Base-by-base conservation (phyloP, 1,140 invertebrate genomes). In the Drosophila nikananu region DNA sequence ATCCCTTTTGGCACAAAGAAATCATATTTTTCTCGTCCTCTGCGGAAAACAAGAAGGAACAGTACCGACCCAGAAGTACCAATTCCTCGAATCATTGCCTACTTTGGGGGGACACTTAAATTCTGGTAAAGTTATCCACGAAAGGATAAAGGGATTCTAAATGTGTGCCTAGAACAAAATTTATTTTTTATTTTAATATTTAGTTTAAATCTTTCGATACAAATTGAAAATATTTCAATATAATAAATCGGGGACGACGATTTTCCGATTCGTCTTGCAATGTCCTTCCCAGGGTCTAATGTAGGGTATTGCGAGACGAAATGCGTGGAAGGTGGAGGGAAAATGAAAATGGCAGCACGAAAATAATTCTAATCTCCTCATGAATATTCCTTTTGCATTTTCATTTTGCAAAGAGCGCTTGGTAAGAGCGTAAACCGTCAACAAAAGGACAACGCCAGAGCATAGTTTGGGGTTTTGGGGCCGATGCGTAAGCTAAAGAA, bases 341-440 rank as follows among this genome's bases (percentile, higher is more conserved):
- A 84, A 91, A 87, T 80, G 83, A 91, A 91, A 91, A 91, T 89
- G 90, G 91, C 83, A 91, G 90, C 65, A 86, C 73, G 81, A 87
- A 92, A 91, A 92, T 89, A 92, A 92, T 92, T 92, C 86, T 91
- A 92, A 92, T 92, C 91, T 92, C 65, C 91, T 92, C 91, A 92
- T 92, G 91, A 92, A 92, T 92, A 92, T 92, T 92, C 91, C 86
- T 79, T 92, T 84, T 81, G 71, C 86, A 89, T 89, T 89, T 89
- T 89, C 87, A 91, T 86, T 91, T 90, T 72, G 80, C 75, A 81
- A 81, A 91, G 82, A 91, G 79, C 73, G 79, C 52, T 65, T 51
- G 65, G 46, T 41, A 72, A 71, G 44, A 78, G 80, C 62, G 75
- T 77, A 80, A 83, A 80, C 68, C 80, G 81, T 81, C 81, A 91